A percentile compares a stretch with the other conserved stretches of the same genome.
These are phyloP conservation scores for Parelbella ahira DNA, from an alignment of 2,888 invertebrate genomes.

Conservation along the genomic window DNA sequence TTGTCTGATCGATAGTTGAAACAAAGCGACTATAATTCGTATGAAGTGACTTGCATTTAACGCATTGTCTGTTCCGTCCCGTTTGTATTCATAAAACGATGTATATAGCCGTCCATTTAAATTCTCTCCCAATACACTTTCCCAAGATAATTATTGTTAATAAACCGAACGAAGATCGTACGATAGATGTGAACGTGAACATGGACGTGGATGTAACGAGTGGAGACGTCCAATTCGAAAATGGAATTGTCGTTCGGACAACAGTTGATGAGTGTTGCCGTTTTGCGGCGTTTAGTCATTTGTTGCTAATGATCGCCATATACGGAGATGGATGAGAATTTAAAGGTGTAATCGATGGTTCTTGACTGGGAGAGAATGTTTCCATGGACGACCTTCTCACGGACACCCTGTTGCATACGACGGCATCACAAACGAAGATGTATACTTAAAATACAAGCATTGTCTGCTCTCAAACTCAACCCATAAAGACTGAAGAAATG, in stretches of 20 bases:
- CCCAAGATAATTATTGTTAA: slow-evolving; percentile 68
- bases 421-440: not conserved
- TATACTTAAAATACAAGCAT: no score
- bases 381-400: slow-evolving; percentile 3
- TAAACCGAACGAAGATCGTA: slow-evolving; percentile 55
- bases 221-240: slow-evolving; percentile 43
- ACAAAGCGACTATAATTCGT: slow-evolving; percentile 74
- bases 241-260: slow-evolving; percentile 35
- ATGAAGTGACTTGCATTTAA: slow-evolving; percentile 76
- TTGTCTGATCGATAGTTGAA: slow-evolving; percentile 64
- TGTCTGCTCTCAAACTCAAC: no score
- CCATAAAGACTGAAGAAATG: no score
- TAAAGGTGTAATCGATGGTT: slow-evolving; percentile 28
- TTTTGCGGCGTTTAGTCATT: slow-evolving; percentile 30
- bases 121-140: slow-evolving; percentile 51
- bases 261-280: slow-evolving; percentile 31
- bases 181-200: slow-evolving; percentile 34
- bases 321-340: slow-evolving; percentile 35
- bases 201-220: not conserved
- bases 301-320: slow-evolving; percentile 46
- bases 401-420: not conserved
- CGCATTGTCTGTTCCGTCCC: slow-evolving; percentile 56
- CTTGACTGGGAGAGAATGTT: slow-evolving; percentile 2
- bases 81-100: slow-evolving; percentile 59
- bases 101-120: slow-evolving; percentile 50